Percentiles rank a stretch among this genome's conserved stretches.
Evolutionary conservation across 2,888 invertebrate species (phyloP).

Genomic region (Julus scanicus): DNA sequence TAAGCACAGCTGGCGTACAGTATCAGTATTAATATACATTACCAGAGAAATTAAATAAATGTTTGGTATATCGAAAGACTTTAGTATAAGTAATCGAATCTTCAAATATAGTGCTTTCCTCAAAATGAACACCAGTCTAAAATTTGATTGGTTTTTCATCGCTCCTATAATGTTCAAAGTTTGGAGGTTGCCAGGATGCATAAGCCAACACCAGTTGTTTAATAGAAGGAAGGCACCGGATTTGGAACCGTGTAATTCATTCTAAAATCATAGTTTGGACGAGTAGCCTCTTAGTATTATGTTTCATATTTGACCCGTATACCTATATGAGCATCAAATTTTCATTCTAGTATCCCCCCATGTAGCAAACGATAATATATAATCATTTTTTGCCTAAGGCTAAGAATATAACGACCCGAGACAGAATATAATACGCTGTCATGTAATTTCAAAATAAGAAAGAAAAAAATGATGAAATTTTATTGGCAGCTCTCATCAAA

Average conservation of each 20-base stretch:
- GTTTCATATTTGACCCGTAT: constrained; percentile 40
- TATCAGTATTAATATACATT: too few relatives aligned
- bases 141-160: not conserved
- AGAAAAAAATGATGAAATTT: constrained; percentile 32
- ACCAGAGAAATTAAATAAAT: too few relatives aligned
- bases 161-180: not conserved
- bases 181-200: not conserved
- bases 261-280: constrained; percentile 21
- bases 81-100: too few relatives aligned
- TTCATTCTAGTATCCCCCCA: not conserved
- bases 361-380: constrained; percentile 47
- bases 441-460: constrained; percentile 44
- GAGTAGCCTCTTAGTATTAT: not conserved
- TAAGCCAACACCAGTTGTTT: not conserved
- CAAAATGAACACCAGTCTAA: not conserved
- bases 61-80: too few relatives aligned
- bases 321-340: constrained; percentile 13
- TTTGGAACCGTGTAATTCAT: constrained; percentile 11
- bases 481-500: constrained; percentile 48
- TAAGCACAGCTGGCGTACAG: too few relatives aligned
- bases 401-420: constrained; percentile 42
- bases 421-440: constrained; percentile 48
- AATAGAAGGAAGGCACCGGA: not conserved
- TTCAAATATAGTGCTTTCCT: not conserved
- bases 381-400: constrained; percentile 41